Evolutionary conservation across 1,140 invertebrate species (phyloP).

Genomic region (Ruditapes philippinarum): DNA sequence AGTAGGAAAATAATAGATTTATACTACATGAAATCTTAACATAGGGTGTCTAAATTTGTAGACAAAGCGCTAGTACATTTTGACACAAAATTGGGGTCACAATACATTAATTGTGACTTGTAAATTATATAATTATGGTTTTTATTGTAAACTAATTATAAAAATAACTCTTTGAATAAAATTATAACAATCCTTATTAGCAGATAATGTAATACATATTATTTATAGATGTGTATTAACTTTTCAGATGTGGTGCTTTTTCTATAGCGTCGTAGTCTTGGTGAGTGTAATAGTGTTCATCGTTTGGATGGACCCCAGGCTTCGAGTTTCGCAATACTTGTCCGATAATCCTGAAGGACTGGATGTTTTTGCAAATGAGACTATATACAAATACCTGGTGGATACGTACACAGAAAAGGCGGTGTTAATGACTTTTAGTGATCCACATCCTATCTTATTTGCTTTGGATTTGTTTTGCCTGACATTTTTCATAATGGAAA

Average conservation of each 20-base stretch:
- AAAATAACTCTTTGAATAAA: too few relatives aligned
- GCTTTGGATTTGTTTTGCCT: slow-evolving; percentile 81
- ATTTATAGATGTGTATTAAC: too few relatives aligned
- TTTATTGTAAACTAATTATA: too few relatives aligned
- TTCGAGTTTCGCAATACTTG: neutral
- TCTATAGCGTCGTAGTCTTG: slow-evolving; percentile 38
- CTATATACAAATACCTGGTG: neutral
- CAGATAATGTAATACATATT: too few relatives aligned
- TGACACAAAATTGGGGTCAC: too few relatives aligned
- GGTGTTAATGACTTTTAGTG: neutral
- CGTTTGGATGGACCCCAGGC: neutral
- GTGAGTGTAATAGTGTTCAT: slow-evolving; percentile 15
- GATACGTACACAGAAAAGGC: neutral
- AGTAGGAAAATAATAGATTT: too few relatives aligned
- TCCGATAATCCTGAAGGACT: neutral
- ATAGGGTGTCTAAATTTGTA: too few relatives aligned
- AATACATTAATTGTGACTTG: too few relatives aligned
- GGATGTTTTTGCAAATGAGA: neutral
- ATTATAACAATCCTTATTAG: too few relatives aligned
- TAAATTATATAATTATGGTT: too few relatives aligned
- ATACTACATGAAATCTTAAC: too few relatives aligned
- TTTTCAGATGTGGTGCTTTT: slow-evolving; percentile 51
- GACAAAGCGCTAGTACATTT: too few relatives aligned
- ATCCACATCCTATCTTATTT: slow-evolving; percentile 69
- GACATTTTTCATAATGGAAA: slow-evolving; percentile 86